Evolutionary conservation across 53 echinoderm and acorn worm genomes (phyloP).

Genomic region (Astropecten irregularis): DNA sequence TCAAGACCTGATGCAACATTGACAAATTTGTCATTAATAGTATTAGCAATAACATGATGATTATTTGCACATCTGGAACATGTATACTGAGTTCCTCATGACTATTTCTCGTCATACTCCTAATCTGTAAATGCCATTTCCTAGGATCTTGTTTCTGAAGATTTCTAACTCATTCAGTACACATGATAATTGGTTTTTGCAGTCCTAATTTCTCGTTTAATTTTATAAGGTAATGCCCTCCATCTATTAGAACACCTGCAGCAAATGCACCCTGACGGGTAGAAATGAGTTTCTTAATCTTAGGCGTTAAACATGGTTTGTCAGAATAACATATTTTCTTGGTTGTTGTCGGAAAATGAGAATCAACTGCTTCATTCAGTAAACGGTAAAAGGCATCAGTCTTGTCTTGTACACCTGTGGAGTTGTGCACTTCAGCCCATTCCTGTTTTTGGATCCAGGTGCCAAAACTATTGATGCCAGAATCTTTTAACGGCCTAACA

Average conservation of each 20-base stretch:
- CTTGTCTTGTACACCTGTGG: no score
- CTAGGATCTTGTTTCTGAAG: conserved; percentile 19
- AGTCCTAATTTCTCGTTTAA: conserved; percentile 1
- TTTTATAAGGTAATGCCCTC: conserved; percentile 12
- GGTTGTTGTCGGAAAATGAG: conserved; percentile 17
- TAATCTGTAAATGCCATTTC: conserved; percentile 39
- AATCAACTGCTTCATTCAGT: conserved; percentile 39
- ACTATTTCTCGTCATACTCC: conserved; percentile 24
- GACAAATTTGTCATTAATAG: conserved; percentile 26
- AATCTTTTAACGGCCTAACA: no score
- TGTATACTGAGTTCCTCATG: conserved; percentile 14
- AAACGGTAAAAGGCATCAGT: conserved; percentile 40
- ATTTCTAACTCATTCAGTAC: conserved; percentile 3
- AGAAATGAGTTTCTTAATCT: conserved; percentile 31
- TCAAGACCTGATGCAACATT: no score
- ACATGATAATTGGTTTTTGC: conserved; percentile 5
- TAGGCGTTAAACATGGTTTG: conserved; percentile 53
- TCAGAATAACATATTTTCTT: conserved; percentile 37
- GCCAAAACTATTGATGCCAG: no score
- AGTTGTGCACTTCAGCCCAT: conserved; percentile 27
- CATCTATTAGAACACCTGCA: background rate
- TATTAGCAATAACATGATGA: conserved; percentile 30
- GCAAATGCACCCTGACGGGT: conserved; percentile 17
- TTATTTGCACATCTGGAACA: conserved; percentile 21
- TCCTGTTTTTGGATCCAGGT: no score